A percentile compares a stretch with the other conserved stretches of the same genome.
Conservation (phyloP, 2,888 invertebrate genomes). For the Epirrhoe alternata region DNA sequence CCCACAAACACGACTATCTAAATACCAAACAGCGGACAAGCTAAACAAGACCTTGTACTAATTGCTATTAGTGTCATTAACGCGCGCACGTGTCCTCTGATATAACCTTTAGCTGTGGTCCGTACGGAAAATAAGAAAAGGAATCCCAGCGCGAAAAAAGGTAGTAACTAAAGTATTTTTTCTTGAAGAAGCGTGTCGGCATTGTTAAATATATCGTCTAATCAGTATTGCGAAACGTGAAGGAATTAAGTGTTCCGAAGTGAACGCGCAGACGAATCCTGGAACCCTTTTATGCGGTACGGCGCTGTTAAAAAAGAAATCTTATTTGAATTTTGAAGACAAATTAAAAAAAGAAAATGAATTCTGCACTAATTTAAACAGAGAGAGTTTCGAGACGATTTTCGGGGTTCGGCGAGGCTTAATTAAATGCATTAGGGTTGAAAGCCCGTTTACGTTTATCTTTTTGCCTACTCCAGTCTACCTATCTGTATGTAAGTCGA, state of each 20-base stretch:
- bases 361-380: slow-evolving; percentile 81
- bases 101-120: slow-evolving; percentile 63
- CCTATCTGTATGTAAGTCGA: slow-evolving; percentile 35
- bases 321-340: slow-evolving; percentile 83
- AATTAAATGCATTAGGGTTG: slow-evolving; percentile 77
- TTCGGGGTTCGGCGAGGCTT: slow-evolving; percentile 73
- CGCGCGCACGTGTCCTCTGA: slow-evolving; percentile 58
- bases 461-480: slow-evolving; percentile 40
- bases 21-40: slow-evolving; percentile 66
- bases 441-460: slow-evolving; percentile 57
- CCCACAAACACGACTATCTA: slow-evolving; percentile 67
- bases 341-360: slow-evolving; percentile 83
- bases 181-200: slow-evolving; percentile 76
- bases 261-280: slow-evolving; percentile 69
- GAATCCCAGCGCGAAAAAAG: slow-evolving; percentile 75
- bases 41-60: slow-evolving; percentile 76
- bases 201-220: slow-evolving; percentile 85
- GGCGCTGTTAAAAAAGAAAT: slow-evolving; percentile 75
- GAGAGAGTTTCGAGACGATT: slow-evolving; percentile 75
- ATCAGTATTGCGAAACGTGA: slow-evolving; percentile 78
- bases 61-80: slow-evolving; percentile 78
- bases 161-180: slow-evolving; percentile 79
- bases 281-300: slow-evolving; percentile 78
- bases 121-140: slow-evolving; percentile 73
- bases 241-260: slow-evolving; percentile 78